Evolutionary conservation across 2,113 vertebrate genomes (phyloP).

Genomic region (Ceuthmochares aereus): DNA sequence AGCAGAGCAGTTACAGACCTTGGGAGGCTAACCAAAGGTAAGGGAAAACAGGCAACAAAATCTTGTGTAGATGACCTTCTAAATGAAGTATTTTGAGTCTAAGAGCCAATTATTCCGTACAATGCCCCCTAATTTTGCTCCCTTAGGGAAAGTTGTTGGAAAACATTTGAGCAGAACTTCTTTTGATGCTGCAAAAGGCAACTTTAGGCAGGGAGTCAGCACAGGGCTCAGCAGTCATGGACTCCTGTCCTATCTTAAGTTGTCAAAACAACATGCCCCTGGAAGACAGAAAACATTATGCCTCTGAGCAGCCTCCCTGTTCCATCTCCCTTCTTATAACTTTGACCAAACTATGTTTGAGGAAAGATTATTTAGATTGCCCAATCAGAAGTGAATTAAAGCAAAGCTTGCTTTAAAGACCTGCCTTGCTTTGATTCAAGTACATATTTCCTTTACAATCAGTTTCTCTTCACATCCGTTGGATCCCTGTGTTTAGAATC

Average conservation of each 20-base stretch:
- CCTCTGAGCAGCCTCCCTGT: neutral
- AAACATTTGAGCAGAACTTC: neutral
- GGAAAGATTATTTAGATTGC: neutral
- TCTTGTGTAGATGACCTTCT: neutral
- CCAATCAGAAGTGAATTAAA: neutral
- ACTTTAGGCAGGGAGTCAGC: neutral
- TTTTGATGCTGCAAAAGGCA: neutral
- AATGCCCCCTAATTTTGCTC: neutral
- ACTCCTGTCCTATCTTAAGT: neutral
- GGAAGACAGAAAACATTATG: neutral
- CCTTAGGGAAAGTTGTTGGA: neutral
- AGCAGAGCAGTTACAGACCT: neutral
- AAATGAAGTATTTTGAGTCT: neutral
- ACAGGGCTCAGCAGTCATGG: neutral
- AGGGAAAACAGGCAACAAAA: neutral
- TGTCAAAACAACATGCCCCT: neutral
- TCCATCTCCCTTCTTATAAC: neutral
- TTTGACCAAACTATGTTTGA: neutral
- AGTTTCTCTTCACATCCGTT: neutral
- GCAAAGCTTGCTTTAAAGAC: neutral
- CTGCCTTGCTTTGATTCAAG: neutral
- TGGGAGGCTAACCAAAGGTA: neutral
- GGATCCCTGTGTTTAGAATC: neutral
- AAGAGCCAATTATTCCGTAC: neutral
- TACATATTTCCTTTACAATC: neutral